phyloP scores from a whole-genome alignment of 1,140 invertebrate genomes.

The Drosophila biarmipes region DNA sequence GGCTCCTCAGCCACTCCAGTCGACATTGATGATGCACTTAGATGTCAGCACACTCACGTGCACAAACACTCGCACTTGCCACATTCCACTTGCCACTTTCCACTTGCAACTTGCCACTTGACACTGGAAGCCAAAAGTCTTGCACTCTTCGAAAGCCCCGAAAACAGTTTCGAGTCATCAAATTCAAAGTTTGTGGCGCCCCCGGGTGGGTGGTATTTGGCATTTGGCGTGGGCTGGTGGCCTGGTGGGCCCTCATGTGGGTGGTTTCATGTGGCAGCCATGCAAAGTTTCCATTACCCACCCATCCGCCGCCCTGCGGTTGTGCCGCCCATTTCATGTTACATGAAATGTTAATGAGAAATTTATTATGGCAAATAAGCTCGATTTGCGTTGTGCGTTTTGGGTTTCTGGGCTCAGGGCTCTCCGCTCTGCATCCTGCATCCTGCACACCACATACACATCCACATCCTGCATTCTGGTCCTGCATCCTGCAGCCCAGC shows the following conservation, averaged over 20 bases:
- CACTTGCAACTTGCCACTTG: slow-evolving; percentile 34
- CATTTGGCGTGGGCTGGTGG: no score
- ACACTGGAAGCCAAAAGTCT: slow-evolving; percentile 59
- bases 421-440: background rate
- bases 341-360: slow-evolving; percentile 67
- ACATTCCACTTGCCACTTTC: slow-evolving; percentile 5
- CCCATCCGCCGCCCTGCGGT: slow-evolving; percentile 15
- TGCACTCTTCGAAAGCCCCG: slow-evolving; percentile 30
- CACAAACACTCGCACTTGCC: slow-evolving; percentile 9
- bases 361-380: slow-evolving; percentile 66
- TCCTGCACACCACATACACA: background rate
- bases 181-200: slow-evolving; percentile 45
- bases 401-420: slow-evolving; percentile 2
- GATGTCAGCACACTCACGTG: slow-evolving; percentile 24
- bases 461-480: background rate
- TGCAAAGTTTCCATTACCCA: slow-evolving; percentile 37
- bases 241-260: slow-evolving; percentile 3
- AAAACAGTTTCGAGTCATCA: slow-evolving; percentile 58
- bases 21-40: slow-evolving; percentile 43
- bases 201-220: background rate
- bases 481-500: background rate
- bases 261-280: slow-evolving; percentile 22
- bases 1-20: slow-evolving; percentile 16
- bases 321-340: slow-evolving; percentile 32
- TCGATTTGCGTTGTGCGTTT: slow-evolving; percentile 53